Percentiles rank a stretch among this genome's conserved stretches.
Evolutionary conservation across 2,797 vertebrate species (phyloP).

Genomic region (Ammospiza maritima): DNA sequence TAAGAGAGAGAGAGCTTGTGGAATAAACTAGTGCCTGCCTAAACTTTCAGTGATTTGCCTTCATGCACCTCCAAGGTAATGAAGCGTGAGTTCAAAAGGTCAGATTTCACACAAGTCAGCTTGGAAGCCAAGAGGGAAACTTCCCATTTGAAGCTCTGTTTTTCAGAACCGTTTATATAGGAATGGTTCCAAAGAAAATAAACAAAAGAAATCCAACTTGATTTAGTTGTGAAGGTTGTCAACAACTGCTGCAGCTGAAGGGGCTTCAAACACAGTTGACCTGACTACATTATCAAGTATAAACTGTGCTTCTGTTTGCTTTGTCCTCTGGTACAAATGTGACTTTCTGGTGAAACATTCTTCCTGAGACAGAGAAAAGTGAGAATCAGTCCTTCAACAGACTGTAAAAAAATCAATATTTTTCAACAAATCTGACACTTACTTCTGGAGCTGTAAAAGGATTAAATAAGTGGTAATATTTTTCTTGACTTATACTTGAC

Average conservation of each 20-base stretch:
- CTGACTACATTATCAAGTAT: background rate
- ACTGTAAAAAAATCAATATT: background rate
- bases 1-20: background rate
- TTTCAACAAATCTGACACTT: background rate
- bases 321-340: background rate
- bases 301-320: background rate
- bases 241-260: background rate
- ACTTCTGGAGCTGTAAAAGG: background rate
- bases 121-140: background rate
- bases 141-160: background rate
- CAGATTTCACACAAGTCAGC: background rate
- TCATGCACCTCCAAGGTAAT: background rate
- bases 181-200: background rate
- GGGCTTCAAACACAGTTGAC: background rate
- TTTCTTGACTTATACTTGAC: background rate
- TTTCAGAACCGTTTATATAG: background rate
- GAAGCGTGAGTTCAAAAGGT: conserved; percentile 18
- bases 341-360: background rate
- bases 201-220: background rate
- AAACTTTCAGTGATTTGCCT: background rate
- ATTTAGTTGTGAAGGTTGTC: background rate
- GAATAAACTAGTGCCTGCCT: background rate
- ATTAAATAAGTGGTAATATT: conserved; percentile 12
- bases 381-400: conserved; percentile 1
- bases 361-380: conserved; percentile 29